These are phyloP conservation scores for Cossypha heuglini DNA, from an alignment of 2,797 vertebrate species.

Conservation along the genomic window DNA sequence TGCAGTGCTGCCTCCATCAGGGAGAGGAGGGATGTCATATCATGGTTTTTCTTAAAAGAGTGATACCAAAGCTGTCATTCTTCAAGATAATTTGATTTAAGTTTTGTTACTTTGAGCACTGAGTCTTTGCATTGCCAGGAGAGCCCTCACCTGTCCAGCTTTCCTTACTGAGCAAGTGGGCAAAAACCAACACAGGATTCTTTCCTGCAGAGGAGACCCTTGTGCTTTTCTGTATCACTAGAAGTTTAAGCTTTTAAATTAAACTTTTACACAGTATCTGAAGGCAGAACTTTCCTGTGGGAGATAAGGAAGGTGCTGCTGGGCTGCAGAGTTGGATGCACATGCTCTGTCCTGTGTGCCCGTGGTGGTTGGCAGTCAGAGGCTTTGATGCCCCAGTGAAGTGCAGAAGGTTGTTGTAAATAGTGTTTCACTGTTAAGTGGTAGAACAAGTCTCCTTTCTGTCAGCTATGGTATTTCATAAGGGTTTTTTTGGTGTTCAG, in stretches of 20 bases:
- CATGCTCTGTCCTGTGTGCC: not conserved
- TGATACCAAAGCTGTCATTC: not conserved
- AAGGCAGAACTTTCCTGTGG: not conserved
- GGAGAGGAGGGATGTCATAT: not conserved
- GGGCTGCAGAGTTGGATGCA: not conserved
- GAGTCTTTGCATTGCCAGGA: rapidly evolving
- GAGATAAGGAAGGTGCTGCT: not conserved
- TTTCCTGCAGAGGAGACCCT: not conserved
- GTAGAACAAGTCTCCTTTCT: not conserved
- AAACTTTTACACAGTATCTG: not conserved
- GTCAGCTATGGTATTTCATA: not conserved
- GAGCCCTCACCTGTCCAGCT: not conserved
- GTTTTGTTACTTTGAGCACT: not conserved
- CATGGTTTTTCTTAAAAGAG: not conserved
- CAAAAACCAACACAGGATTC: not conserved
- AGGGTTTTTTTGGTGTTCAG: not conserved
- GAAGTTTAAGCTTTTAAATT: not conserved
- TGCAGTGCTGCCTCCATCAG: not conserved
- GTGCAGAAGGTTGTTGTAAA: not conserved
- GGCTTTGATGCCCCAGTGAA: not conserved
- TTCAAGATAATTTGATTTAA: not conserved
- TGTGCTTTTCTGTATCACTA: not conserved
- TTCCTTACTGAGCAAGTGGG: not conserved
- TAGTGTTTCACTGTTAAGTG: not conserved
- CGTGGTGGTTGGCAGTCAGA: not conserved